Percentiles rank a stretch among this genome's conserved stretches.
Conservation (phyloP, 2,797 vertebrate genomes). For the Sebastes hubbsi region DNA sequence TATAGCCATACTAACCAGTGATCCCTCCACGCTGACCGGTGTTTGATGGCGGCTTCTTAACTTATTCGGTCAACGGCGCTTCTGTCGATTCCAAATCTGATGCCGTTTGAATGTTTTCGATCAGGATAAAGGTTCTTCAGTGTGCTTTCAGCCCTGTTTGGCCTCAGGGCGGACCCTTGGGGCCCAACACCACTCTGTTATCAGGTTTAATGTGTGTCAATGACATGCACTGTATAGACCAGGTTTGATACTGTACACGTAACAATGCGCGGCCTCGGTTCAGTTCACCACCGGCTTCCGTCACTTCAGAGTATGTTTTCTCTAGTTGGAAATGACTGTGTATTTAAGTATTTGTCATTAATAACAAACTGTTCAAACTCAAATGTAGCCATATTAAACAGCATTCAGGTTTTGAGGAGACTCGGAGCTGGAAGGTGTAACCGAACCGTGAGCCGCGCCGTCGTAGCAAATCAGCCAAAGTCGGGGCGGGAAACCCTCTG, state of each 20-base stretch:
- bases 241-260: conserved; percentile 26
- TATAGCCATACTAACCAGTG: conserved; percentile 65
- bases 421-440: neutral
- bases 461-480: conserved; percentile 47
- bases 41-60: neutral
- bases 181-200: conserved; percentile 38
- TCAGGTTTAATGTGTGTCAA: conserved; percentile 38
- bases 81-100: neutral
- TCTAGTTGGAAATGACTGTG: neutral
- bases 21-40: conserved; percentile 53
- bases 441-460: neutral
- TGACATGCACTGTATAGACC: conserved; percentile 34
- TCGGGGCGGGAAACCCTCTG: neutral
- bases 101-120: neutral
- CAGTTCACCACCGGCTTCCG: conserved; percentile 2
- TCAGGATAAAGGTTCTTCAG: neutral
- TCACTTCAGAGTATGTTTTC: neutral
- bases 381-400: conserved; percentile 35
- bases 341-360: neutral
- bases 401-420: conserved; percentile 39
- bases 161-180: conserved; percentile 31
- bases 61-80: neutral
- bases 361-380: neutral
- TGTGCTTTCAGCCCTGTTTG: conserved; percentile 24
- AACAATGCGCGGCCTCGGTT: neutral